Evolutionary conservation across 2,797 vertebrate genomes (phyloP), one percentile per base, ranked within the genome.

Genomic region (Sphaeramia orbicularis): DNA sequence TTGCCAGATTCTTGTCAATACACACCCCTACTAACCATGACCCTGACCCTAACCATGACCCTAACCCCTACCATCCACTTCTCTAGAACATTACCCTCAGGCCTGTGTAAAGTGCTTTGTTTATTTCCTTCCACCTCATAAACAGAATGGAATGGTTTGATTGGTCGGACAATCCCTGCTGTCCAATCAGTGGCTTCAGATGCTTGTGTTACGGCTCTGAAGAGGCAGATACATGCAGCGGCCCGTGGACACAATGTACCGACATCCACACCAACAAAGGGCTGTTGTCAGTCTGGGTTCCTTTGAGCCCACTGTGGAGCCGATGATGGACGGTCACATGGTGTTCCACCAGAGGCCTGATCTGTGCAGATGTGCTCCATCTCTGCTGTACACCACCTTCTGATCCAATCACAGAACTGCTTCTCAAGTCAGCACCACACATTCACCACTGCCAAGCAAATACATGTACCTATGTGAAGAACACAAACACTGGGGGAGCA

Each of bases 191-290:
- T 18, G 63, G 12, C 63, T 32, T 6, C 14, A 36, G 69, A 56
- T 35, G 36, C 44, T 48, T 38, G 52, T 43, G 24, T 10, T n/a
- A n/a, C n/a, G n/a, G n/a, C n/a, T n/a, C n/a, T 32, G 50, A 44
- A 48, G 35, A 42, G 56, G 65, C 21, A 3, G 9, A 78, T 54
- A 62, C 71, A 74, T 57, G 55, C 67, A 71, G 51, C 24, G 63
- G 37, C 55, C 61, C 32, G 71, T 35, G 80, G 60, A 81, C 75
- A 76, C 60, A 83, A 78, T 71, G 82, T 66, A 75, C 64, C 35
- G 36, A 74, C 57, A 40, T n/a, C n/a, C 44, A 62, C 38, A 77
- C 14, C 37, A 83, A 77, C 66, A 77, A 76, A 78, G 69, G 73
- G 10, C 73, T 78, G 76, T 77, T 78, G 76, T 56, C 60, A 62